Conservation (phyloP, 2,888 invertebrate genomes). For the Enchytraeus crypticus region DNA sequence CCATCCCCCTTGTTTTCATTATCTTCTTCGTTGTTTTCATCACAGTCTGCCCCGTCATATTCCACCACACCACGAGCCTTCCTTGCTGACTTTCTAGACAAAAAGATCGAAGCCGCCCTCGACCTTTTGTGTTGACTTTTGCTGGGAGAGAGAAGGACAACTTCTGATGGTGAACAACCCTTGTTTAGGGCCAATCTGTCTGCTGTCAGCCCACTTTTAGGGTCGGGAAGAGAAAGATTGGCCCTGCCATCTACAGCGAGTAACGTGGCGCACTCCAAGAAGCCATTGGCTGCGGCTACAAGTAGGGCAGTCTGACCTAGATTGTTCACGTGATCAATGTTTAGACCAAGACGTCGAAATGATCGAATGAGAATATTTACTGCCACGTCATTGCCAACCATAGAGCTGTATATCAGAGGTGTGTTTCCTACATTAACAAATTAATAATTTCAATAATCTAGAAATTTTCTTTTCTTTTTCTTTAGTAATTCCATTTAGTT, state of each 20-base stretch:
- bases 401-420: constrained; percentile 40
- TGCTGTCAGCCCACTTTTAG: constrained; percentile 32
- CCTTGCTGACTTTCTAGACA: too few relatives aligned
- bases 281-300: constrained; percentile 38
- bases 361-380: constrained; percentile 39
- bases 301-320: constrained; percentile 42
- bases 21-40: too few relatives aligned
- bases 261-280: constrained; percentile 39
- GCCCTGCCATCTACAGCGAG: constrained; percentile 42
- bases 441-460: too few relatives aligned
- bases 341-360: constrained; percentile 42
- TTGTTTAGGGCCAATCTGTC: constrained; percentile 38
- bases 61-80: too few relatives aligned
- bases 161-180: constrained; percentile 38
- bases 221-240: constrained; percentile 34
- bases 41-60: too few relatives aligned
- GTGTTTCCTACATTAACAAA: constrained; percentile 39
- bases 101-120: too few relatives aligned
- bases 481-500: not conserved
- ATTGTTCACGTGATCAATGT: constrained; percentile 40
- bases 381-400: constrained; percentile 42
- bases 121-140: too few relatives aligned
- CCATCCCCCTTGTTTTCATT: too few relatives aligned
- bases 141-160: constrained; percentile 25
- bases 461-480: not conserved